phyloP scores from a whole-genome alignment of 2,888 invertebrate species.

The Melipona beecheii region DNA sequence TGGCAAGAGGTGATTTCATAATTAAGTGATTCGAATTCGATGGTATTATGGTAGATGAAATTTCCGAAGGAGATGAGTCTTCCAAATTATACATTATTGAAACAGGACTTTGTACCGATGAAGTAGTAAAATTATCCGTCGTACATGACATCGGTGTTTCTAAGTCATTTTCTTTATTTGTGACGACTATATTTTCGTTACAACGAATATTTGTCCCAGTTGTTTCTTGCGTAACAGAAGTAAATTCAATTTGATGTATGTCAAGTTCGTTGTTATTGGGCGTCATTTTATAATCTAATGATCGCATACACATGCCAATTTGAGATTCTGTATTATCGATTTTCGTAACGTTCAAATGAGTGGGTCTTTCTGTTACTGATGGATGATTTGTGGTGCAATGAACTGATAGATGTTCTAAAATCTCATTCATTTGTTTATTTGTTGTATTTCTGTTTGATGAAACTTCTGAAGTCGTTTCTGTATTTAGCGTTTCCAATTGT shows the following conservation, averaged over 20 bases:
- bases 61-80: slow-evolving; percentile 67
- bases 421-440: neutral
- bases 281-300: slow-evolving; percentile 83
- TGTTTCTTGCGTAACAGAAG: slow-evolving; percentile 13
- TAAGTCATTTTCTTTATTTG: slow-evolving; percentile 2
- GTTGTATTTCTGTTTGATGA: neutral
- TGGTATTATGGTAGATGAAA: slow-evolving; percentile 68
- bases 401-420: neutral
- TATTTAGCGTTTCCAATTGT: slow-evolving; percentile 6
- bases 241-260: slow-evolving; percentile 23
- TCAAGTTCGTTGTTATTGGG: slow-evolving; percentile 76
- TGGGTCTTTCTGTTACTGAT: slow-evolving; percentile 55
- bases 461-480: neutral
- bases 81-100: slow-evolving; percentile 73
- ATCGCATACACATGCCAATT: slow-evolving; percentile 86
- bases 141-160: slow-evolving; percentile 83
- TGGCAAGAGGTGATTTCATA: slow-evolving; percentile 13
- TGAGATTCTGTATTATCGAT: slow-evolving; percentile 86
- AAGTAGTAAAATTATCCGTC: slow-evolving; percentile 78
- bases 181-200: neutral
- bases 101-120: slow-evolving; percentile 74
- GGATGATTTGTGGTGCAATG: neutral
- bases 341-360: slow-evolving; percentile 58
- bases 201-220: neutral
- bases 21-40: slow-evolving; percentile 20